Base-by-base conservation (phyloP, 2,797 vertebrate species). In the Smutsia temminckii region DNA sequence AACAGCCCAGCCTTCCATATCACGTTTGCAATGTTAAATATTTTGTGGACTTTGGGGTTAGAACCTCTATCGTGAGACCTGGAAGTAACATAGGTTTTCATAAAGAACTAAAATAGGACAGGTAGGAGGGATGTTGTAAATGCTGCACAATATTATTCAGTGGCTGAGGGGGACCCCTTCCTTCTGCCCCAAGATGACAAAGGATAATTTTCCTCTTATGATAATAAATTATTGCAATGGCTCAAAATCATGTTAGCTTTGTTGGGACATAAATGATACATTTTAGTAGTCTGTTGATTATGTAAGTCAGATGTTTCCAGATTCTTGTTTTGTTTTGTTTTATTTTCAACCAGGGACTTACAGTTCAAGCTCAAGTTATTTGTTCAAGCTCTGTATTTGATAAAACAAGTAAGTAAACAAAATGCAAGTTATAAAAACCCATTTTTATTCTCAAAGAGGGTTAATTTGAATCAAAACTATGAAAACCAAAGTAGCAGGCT, bases 1-100 rank as follows among this genome's bases (percentile, higher is more conserved):
- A 97, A 97, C 96, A 97, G 93, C 86, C 66, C 94, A 57, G 92
- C 92, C 74, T 85, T 89, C 57, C 25, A 59, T 57, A 84, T 79
- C 66, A 34, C 71, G 89, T 94, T 97, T 92, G 91, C 85, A 96
- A 64, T 89, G 92, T 63, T 95, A 94, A 96, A 51, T 91, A 75
- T 93, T 89, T 72, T 57, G 53, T 93, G 94, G 95, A 91, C 29
- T 55, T 78, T 46, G 74, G 57, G 57, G 40, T 92, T 93, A 97
- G 72, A 91, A 74, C 85, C 77, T 93, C 40, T 68, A 1, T 32
- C 63, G 71, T 84, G 69, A 94, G 32, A 79, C 57, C 12, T 85
- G 29, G 13, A 84, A 53, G 71, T 61, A 91, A 55, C 37, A 37
- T 18, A 84, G 18, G 12, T 32, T 85, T 97, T 46, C 71, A 59